These are phyloP conservation scores for Setipinna tenuifilis DNA, from an alignment of 2,797 vertebrate species.

Conservation along the genomic window DNA sequence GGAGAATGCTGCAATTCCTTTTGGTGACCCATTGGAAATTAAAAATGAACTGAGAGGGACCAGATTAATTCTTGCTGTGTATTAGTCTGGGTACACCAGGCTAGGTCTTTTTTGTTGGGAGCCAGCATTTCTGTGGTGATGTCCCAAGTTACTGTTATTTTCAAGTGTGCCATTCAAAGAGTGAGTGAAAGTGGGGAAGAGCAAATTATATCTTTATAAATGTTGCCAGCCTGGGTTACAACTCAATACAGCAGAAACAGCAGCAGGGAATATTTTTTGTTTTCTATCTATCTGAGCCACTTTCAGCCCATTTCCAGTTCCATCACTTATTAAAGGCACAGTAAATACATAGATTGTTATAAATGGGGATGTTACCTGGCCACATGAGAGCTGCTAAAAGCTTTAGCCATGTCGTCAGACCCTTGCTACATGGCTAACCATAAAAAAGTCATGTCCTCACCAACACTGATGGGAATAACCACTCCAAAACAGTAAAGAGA, in stretches of 20 bases:
- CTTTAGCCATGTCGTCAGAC: neutral
- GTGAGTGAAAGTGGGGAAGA: neutral
- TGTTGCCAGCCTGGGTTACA: neutral
- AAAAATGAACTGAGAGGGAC: too few species aligned
- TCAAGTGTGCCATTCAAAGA: neutral
- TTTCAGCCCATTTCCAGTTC: neutral
- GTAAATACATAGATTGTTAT: neutral
- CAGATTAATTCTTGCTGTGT: too few species aligned
- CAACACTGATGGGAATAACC: neutral
- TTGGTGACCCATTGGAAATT: too few species aligned
- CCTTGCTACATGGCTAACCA: neutral
- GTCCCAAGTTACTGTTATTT: neutral
- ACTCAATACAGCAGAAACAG: neutral
- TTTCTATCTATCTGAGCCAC: neutral
- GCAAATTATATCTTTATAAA: neutral
- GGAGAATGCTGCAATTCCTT: too few species aligned
- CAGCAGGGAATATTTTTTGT: neutral
- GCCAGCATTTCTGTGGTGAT: neutral
- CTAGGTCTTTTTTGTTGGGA: neutral
- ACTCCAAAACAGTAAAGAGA: neutral
- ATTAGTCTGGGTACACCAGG: too few species aligned
- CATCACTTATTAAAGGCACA: conserved; percentile 12
- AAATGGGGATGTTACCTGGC: neutral
- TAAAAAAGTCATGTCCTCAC: neutral
- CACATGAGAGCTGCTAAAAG: conserved; percentile 20